These are phyloP conservation scores for Hybos culiciformis DNA, from an alignment of 2,888 invertebrate genomes.

Conservation along the genomic window DNA sequence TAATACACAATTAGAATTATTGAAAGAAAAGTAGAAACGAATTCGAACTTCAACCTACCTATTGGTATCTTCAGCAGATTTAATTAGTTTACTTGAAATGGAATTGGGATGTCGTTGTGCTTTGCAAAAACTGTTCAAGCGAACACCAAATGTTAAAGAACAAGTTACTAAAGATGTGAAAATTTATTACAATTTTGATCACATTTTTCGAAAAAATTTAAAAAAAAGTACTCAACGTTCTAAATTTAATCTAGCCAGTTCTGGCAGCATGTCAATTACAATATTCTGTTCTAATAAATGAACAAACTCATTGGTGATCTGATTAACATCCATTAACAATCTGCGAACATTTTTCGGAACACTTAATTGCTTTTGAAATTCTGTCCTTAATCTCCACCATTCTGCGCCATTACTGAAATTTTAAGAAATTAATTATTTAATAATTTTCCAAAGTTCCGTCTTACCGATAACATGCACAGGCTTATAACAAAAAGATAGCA, in stretches of 20 bases:
- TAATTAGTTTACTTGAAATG: slow-evolving; percentile 51
- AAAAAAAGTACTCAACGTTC: slow-evolving; percentile 58
- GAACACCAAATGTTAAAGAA: slow-evolving; percentile 53
- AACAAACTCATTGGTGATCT: slow-evolving; percentile 51
- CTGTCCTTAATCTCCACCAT: slow-evolving; percentile 67
- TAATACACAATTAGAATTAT: too few species aligned
- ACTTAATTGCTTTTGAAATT: slow-evolving; percentile 67
- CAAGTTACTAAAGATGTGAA: slow-evolving; percentile 48
- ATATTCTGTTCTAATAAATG: slow-evolving; percentile 35
- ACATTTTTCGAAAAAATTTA: not conserved
- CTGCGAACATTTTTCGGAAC: slow-evolving; percentile 53
- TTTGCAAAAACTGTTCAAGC: slow-evolving; percentile 50
- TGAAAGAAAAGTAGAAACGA: slow-evolving; percentile 54
- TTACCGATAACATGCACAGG: too few species aligned
- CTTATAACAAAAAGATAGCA: too few species aligned
- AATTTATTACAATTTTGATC: not conserved
- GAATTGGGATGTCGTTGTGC: slow-evolving; percentile 46
- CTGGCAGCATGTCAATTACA: slow-evolving; percentile 48
- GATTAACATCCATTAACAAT: slow-evolving; percentile 51
- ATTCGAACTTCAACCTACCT: slow-evolving; percentile 47
- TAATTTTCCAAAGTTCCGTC: not conserved
- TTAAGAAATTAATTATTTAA: not conserved
- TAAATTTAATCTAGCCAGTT: slow-evolving; percentile 57
- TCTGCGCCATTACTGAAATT: slow-evolving; percentile 59
- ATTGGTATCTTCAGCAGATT: slow-evolving; percentile 61